phyloP scores from a whole-genome alignment of 2,888 invertebrate genomes.

The Spilarctia lutea region DNA sequence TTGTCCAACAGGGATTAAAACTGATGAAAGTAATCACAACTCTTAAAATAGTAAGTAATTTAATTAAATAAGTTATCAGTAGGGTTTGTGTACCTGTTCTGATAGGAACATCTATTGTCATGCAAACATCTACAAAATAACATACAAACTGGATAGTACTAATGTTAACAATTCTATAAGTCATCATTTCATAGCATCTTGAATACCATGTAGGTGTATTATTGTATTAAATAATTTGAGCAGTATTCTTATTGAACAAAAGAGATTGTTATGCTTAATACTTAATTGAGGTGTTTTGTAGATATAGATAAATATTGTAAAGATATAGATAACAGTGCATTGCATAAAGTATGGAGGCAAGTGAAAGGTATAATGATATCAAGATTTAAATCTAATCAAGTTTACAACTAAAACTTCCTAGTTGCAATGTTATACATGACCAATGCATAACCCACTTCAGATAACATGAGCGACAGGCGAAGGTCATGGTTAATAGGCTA shows the following conservation, averaged over 20 bases:
- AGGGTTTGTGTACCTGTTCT: neutral
- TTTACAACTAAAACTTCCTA: neutral
- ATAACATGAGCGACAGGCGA: neutral
- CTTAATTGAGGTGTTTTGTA: neutral
- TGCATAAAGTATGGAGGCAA: neutral
- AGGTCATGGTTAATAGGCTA: conserved; percentile 13
- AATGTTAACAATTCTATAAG: neutral
- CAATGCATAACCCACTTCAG: neutral
- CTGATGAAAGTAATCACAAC: neutral
- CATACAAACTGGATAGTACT: neutral
- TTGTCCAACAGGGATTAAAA: neutral
- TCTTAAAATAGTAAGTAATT: neutral
- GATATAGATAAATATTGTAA: neutral
- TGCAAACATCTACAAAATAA: neutral
- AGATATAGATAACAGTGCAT: neutral
- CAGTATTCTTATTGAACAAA: neutral
- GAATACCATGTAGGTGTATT: neutral
- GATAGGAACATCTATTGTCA: neutral
- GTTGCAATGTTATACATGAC: neutral
- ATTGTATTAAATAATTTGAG: neutral
- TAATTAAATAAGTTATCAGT: neutral
- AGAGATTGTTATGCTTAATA: neutral
- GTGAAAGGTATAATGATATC: neutral
- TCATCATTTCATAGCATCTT: neutral
- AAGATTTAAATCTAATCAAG: neutral